Conservation (phyloP, 2,113 vertebrate species). For the Aleadryas rufinucha region DNA sequence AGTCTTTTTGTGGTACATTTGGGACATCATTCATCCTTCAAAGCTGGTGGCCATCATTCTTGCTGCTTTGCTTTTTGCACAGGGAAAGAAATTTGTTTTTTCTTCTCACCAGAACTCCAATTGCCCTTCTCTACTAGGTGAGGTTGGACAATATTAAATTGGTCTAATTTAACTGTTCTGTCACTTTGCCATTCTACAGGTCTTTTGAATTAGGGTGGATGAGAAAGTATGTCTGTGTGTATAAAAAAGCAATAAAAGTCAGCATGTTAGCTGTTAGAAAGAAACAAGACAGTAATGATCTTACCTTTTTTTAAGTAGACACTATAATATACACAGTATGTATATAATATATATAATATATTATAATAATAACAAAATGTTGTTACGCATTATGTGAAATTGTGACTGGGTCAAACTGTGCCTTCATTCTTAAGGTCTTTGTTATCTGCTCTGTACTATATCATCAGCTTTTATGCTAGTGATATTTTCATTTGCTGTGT, state of each 20-base stretch:
- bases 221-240: not conserved
- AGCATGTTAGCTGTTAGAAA: not conserved
- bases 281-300: not conserved
- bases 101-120: accelerated
- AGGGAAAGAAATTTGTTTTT: not conserved
- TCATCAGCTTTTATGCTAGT: not conserved
- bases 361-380: not conserved
- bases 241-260: not conserved
- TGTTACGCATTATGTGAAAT: not conserved
- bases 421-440: not conserved
- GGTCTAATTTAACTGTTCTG: not conserved
- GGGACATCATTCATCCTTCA: not conserved
- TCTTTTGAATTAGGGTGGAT: not conserved
- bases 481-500: not conserved
- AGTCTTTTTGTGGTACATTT: not conserved
- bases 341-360: too few relatives aligned
- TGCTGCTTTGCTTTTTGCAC: not conserved
- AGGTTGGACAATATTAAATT: not conserved
- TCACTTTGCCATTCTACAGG: not conserved
- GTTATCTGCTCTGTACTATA: not conserved
- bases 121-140: not conserved
- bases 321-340: not conserved
- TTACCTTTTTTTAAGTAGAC: not conserved
- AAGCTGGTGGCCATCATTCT: not conserved
- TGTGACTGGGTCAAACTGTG: not conserved